Evolutionary conservation across 2,113 vertebrate genomes (phyloP), one percentile per base, ranked within the genome.

Genomic region (Lophochroa leadbeateri): DNA sequence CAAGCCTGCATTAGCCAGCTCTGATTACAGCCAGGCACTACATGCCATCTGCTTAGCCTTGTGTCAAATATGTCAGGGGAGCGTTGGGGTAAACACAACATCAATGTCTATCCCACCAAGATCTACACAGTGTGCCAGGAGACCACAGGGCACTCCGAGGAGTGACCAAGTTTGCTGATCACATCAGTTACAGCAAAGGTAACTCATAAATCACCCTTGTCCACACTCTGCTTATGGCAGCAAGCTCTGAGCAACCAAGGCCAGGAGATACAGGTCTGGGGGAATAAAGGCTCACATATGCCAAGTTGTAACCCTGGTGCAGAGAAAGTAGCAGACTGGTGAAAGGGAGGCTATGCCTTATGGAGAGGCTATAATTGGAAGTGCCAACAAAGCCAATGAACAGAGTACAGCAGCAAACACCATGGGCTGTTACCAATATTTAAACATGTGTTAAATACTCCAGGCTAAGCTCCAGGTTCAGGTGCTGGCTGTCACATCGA

Each of bases 211-310:
- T 18, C 46, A 47, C 18, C 19, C 43, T 35, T 17, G 28, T 28
- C 28, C 46, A 67, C 21, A 6, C 11, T 53, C 10, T 7, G 24
- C 31, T 88, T 9, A 3, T 5, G 33, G 33, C 53, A 44, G 35
- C 21, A 52, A 58, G 29, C 11, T 55, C 57, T 5, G 2, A 58
- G 37, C 17, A 41, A 20, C 33, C 28, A 58, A 35, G 28, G 20
- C 17, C 50, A 60, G 57, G 9, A 52, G 50, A n/a, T 46, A 24
- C 49, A 77, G 43, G 15, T n/a, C 78, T 44, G 2, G 31, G 17
- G 31, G 35, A 18, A 47, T 23, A 49, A 28, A 80, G 49, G 35
- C 64, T 57, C 17, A 6, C 10, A 2, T 0, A 0, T 31, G 21
- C 39, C 31, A 46, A 5, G 9, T 3, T 41, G 16, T 31, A 76